Evolutionary conservation across 2,113 vertebrate species (phyloP).

Genomic region (Manacus vitellinus): DNA sequence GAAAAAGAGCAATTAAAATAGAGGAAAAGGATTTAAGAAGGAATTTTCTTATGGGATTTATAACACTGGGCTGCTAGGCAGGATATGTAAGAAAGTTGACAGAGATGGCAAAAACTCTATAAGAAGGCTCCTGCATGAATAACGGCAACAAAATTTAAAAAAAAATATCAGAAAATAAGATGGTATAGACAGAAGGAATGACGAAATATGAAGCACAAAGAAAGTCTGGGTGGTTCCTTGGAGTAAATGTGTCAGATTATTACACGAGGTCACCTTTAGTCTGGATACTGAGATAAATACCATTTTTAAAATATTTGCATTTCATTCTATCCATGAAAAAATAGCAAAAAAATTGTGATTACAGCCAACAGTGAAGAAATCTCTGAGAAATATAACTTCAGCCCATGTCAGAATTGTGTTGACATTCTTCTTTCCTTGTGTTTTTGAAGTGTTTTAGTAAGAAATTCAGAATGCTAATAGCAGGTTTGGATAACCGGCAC

Average conservation of each 20-base stretch:
- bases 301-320: not conserved
- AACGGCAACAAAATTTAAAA: not conserved
- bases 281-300: not conserved
- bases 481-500: not conserved
- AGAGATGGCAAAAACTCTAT: not conserved
- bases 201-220: not conserved
- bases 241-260: not conserved
- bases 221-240: not conserved
- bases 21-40: not conserved
- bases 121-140: not conserved
- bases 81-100: not conserved
- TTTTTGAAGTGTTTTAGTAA: not conserved
- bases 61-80: not conserved
- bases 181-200: not conserved
- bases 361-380: not conserved
- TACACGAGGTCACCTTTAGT: not conserved
- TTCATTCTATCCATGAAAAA: not conserved
- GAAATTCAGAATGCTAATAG: not conserved
- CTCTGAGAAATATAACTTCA: not conserved
- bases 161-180: rapidly evolving
- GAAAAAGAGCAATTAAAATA: not conserved
- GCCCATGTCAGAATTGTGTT: not conserved
- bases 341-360: not conserved
- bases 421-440: not conserved
- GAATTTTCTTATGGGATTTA: not conserved